Evolutionary conservation across 2,113 vertebrate genomes (phyloP), one percentile per base, ranked within the genome.

Genomic region (Galeopterus variegatus): DNA sequence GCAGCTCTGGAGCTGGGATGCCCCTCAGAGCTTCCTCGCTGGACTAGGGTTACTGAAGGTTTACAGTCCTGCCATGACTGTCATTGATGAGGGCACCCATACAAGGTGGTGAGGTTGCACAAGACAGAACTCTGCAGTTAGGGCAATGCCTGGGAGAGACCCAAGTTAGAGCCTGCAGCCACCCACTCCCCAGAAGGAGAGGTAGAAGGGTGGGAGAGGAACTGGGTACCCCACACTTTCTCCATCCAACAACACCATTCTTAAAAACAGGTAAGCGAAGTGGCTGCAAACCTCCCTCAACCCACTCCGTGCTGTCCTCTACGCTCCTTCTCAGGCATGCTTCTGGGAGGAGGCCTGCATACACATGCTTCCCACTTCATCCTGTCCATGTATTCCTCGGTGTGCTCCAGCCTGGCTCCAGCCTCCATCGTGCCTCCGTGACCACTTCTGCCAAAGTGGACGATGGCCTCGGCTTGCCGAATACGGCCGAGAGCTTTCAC

Each of bases 271-370:
- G 21, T 17, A 15, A 19, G 18, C 14, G 21, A 56, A 76, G 14
- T 0, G 8, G 5, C 6, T 13, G 18, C 1, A 5, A 33, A 14
- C 0, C 3, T 41, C 33, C 1, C 6, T 8, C 0, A 23, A 28
- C 13, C 31, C 15, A 0, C 5, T 8, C 21, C 11, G 10, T 2
- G 26, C 26, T 36, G 23, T 18, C 8, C 60, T 15, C 31, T 13
- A 1, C 11, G 13, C 26, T 56, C 24, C 0, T 0, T 31, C 8
- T 36, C 23, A 54, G 48, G 11, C 6, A 0, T 0, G 2, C 15
- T 28, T 24, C 62, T 11, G 3, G 64, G 24, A 11, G 75, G 69
- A 33, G 9, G 5, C 15, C 73, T 18, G 10, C 17, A 6, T 4
- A 17, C 26, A 0, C 6, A 2, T 6, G 6, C 12, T 5, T 31